Evolutionary conservation across 2,797 vertebrate genomes (phyloP).

Genomic region (Danio tinwini): DNA sequence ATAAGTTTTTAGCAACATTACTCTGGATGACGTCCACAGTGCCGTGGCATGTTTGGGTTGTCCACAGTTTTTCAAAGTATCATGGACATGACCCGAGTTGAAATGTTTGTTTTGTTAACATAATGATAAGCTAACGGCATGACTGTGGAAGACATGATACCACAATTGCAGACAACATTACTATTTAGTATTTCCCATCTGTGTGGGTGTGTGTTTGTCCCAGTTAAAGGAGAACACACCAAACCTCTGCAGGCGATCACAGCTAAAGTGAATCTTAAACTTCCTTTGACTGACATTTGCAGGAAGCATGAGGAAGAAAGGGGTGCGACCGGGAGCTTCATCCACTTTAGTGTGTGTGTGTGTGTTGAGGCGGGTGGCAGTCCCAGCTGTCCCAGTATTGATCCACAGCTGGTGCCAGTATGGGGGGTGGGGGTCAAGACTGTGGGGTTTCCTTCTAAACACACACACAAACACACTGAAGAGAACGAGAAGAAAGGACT

Average conservation of each 20-base stretch:
- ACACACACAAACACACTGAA: conserved; percentile 71
- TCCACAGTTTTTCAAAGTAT: conserved; percentile 5
- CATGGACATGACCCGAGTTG: conserved; percentile 4
- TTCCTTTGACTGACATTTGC: conserved; percentile 53
- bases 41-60: conserved; percentile 21
- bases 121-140: conserved; percentile 7
- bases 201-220: conserved; percentile 3
- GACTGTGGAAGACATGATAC: not conserved
- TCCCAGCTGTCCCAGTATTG: conserved; percentile 79
- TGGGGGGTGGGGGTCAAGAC: conserved; percentile 78
- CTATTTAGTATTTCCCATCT: conserved; percentile 10
- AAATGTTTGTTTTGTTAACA: conserved; percentile 47
- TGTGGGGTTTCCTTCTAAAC: conserved; percentile 74
- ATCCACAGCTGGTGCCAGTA: conserved; percentile 82
- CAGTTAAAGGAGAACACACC: conserved; percentile 22
- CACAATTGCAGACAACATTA: not conserved
- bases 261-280: conserved; percentile 46
- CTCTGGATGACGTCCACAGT: conserved; percentile 2
- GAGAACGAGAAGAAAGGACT: not conserved
- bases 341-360: conserved; percentile 33
- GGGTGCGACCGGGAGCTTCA: conserved; percentile 30
- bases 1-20: not conserved
- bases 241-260: conserved; percentile 41
- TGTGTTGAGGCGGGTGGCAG: conserved; percentile 47
- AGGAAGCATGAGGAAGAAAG: conserved; percentile 22